Evolutionary conservation across 2,797 vertebrate genomes (phyloP).

Genomic region (Premnoplex brunnescens): DNA sequence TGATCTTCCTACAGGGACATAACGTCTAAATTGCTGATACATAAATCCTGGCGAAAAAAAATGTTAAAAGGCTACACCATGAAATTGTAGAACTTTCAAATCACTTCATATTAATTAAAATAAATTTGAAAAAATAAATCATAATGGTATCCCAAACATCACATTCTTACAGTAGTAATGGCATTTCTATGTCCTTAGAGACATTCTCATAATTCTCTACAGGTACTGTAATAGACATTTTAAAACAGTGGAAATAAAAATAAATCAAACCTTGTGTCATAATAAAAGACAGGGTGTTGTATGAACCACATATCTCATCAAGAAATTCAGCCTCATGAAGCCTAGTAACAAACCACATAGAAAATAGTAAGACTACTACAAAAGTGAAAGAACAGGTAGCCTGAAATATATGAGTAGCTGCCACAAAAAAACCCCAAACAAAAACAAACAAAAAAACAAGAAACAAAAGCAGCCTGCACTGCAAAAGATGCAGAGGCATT

Average conservation of each 20-base stretch:
- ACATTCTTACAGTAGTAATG: background rate
- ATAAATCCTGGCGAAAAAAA: background rate
- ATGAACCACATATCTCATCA: background rate
- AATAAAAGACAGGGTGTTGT: background rate
- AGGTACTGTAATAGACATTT: background rate
- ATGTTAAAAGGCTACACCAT: background rate
- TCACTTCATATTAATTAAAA: background rate
- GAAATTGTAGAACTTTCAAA: background rate
- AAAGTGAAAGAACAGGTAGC: background rate
- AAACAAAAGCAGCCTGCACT: background rate
- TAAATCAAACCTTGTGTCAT: background rate
- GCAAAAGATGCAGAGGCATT: background rate
- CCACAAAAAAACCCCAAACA: too few species aligned
- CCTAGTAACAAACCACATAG: background rate
- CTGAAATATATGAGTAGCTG: background rate
- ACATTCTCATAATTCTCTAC: background rate
- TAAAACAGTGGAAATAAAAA: background rate
- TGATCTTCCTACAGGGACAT: background rate
- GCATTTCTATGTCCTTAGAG: background rate
- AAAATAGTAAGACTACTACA: background rate
- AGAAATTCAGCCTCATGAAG: background rate
- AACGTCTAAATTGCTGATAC: background rate
- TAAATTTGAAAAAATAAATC: background rate
- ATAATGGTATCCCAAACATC: background rate
- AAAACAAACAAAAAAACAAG: background rate